Evolutionary conservation across 53 echinoderm and acorn worm species (phyloP), one percentile per base, ranked within the genome.

Genomic region (Crossaster papposus): DNA sequence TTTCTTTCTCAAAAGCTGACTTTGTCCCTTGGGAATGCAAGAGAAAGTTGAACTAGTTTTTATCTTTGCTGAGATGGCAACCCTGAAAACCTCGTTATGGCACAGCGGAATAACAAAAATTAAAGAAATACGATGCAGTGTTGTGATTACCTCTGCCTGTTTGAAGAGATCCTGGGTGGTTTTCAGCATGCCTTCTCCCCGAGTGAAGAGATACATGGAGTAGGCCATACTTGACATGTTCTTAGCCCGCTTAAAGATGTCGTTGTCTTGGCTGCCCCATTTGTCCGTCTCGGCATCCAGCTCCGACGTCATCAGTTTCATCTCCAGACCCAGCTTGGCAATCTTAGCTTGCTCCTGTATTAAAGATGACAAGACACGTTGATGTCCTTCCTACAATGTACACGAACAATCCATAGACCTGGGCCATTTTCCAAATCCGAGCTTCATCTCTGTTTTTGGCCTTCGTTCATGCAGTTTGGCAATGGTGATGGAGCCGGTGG

Each of bases 161-260:
- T 94, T 97, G 87, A 97, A 97, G 52, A 97, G 89, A 58, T 97
- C 97, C 53, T 95, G 94, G 36, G 97, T 98, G 1, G 96, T 98
- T 77, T 96, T 98, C 62, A 96, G 90, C 65, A 93, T 94, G 14
- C 98, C 98, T 85, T 96, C 93, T 11, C 98, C 98, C 79, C 94
- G 90, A 55, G 94, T 98, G 83, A 98, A 98, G 79, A 98, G 90
- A 68, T 96, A 96, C 94, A 96, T 98, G 26, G 98, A 96, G 90
- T 92, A 98, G 8, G 98, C 98, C 98, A 98, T 96, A 62, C 98
- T 98, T 65, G 98, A 98, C 91, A 98, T 93, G 90, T 98, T 98
- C 87, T 96, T 94, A 38, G 98, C 96, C 53, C 98, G 79, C 78
- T 96, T 94, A 26, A 98, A 91, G 54, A 96, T 94, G 73, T 98